phyloP scores from a whole-genome alignment of 2,113 vertebrate genomes.

The Regulus satrapa region DNA sequence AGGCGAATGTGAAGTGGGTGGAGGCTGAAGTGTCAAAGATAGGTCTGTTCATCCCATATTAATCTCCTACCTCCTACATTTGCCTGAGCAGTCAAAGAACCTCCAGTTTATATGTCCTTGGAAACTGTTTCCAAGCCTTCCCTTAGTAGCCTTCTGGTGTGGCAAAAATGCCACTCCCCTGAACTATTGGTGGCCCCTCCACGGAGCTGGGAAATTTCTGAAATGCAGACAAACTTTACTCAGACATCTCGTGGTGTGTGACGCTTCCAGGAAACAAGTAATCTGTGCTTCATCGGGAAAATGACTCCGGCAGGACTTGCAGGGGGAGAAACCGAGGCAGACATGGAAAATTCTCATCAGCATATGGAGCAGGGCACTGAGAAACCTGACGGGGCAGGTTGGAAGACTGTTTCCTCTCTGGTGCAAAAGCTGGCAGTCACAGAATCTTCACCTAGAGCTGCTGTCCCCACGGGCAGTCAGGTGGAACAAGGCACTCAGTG shows the following conservation, averaged over 20 bases:
- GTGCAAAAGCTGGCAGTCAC: neutral
- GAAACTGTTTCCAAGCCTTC: neutral
- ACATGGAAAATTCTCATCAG: neutral
- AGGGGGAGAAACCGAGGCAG: neutral
- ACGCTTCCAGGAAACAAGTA: neutral
- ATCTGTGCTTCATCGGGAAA: neutral
- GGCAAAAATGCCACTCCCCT: neutral
- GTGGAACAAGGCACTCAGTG: rapidly evolving
- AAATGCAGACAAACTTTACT: neutral
- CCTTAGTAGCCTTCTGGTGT: neutral
- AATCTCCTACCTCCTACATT: neutral
- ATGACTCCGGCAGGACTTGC: neutral
- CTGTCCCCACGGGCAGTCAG: rapidly evolving
- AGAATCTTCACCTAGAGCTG: neutral
- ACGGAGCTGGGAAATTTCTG: neutral
- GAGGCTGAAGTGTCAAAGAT: neutral
- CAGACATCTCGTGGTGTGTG: neutral
- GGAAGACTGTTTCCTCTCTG: neutral
- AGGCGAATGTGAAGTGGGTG: neutral
- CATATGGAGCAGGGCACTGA: neutral
- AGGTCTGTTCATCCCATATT: neutral
- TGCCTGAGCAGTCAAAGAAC: neutral
- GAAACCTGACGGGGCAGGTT: neutral
- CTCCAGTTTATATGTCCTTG: neutral
- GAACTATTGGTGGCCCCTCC: neutral